Evolutionary conservation across 2,113 vertebrate species (phyloP), one percentile per base, ranked within the genome.

Genomic region (Anarrhichthys ocellatus): DNA sequence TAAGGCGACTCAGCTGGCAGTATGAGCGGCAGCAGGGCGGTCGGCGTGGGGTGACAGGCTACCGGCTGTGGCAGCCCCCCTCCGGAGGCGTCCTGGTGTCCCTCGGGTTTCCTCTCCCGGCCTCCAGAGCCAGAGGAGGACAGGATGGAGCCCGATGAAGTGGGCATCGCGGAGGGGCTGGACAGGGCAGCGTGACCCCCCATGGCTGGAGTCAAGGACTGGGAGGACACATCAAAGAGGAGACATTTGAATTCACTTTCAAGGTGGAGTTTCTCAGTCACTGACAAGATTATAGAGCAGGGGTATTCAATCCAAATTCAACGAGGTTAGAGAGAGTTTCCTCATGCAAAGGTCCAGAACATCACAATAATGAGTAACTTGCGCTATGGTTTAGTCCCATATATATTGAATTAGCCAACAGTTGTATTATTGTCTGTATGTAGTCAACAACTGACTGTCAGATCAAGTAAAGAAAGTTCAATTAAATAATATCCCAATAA

Each of bases 41-140:
- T 97, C 0, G 97, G 97, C 11, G 97, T 96, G 10, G 97, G 97
- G 82, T 98, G 97, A 81, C 96, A 97, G 88, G 97, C 96, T 22
- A 98, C 95, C 0, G 97, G 97, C 92, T 98, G 97, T 62, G 93
- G 94, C 52, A 95, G 87, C 1, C 84, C 38, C 54, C 92, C 92
- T 9, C 86, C 90, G 2, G 87, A 82, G 59, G 85, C 17, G 18
- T 94, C 93, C 74, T 85, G 88, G 80, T 93, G 94, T 5, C 93
- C 94, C 54, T 94, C 93, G 0, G 91, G 88, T 84, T 94, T 95
- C 40, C 93, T 90, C 76, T 95, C 95, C 85, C 93, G 72, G 50
- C 92, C 92, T 52, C 93, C 94, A 5, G 91, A 92, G 20, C 94
- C 91, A 13, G 93, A 92, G 63, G 78, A 86, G 29, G 91, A 92